Evolutionary conservation across 1,140 invertebrate species (phyloP), one percentile per base, ranked within the genome.

Genomic region (Calephelis nemesis): DNA sequence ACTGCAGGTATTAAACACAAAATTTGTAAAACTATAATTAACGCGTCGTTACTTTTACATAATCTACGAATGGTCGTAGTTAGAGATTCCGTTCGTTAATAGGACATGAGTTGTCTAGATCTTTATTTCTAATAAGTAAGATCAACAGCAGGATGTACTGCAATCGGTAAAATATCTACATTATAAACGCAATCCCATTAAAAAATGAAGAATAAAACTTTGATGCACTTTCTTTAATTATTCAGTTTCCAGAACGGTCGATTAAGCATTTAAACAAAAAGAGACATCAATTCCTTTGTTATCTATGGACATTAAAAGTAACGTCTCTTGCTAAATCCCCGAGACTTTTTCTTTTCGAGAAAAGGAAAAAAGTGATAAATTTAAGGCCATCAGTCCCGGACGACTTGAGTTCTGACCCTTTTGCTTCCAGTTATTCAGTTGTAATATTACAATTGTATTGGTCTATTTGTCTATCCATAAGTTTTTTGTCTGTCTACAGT

Each of bases 291-390:
- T 77, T 70, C 64, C 65, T 63, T 49, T 70, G 72, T 71, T 77
- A 77, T 77, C 75, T 75, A 62, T 48, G 67, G 54, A 71, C 73
- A 77, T 77, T 75, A 77, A 77, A 68, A 70, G 71, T 72, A 70
- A 71, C 67, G 66, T 67, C 9, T 52, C 47, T 68, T 60, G 71
- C 69, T 70, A 68, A 75, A 77, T 70, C 73, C 68, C 67, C 65
- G 73, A 30, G 30, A 30, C 30, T 30, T 30, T 30, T 30, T 30
- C 30, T 63, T 62, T 62, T 30, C 52, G 63, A 66, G 66, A 66
- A 76, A 68, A 66, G 65, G 73, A 75, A 74, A 77, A 70, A 77
- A 63, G 69, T 74, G 73, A 75, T 68, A 73, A 77, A 77, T 75
- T 75, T 65, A 49, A 47, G 71, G 73, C 69, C 75, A 77, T 77